These are phyloP conservation scores for Ceyx margarethae DNA, from an alignment of 2,113 vertebrate species.

Conservation along the genomic window DNA sequence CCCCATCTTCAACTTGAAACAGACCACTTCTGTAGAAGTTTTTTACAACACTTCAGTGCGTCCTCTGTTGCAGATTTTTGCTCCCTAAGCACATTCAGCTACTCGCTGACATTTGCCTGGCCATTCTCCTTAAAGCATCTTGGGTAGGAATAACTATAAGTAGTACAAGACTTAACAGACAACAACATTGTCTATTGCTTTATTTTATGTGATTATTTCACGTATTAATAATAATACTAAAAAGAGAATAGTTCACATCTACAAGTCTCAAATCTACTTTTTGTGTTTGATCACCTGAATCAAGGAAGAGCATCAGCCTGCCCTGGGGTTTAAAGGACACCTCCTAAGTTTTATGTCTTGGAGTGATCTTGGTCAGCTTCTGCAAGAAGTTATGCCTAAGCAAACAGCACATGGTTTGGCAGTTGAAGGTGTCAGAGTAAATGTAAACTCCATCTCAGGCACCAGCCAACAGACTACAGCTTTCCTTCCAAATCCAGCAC, in stretches of 20 bases:
- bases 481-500: not conserved
- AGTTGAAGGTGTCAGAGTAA: not conserved
- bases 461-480: not conserved
- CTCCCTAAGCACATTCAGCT: not conserved
- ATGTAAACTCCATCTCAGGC: not conserved
- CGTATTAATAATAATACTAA: not conserved
- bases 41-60: slow-evolving; percentile 5
- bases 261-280: not conserved
- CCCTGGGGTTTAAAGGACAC: not conserved
- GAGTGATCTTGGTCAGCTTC: not conserved
- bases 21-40: slow-evolving; percentile 17
- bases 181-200: not conserved
- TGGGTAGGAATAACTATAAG: not conserved
- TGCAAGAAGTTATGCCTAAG: not conserved
- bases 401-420: not conserved
- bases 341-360: not conserved
- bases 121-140: not conserved
- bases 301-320: not conserved
- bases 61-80: not conserved
- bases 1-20: slow-evolving; percentile 31
- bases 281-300: not conserved
- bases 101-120: not conserved
- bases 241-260: not conserved
- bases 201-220: not conserved
- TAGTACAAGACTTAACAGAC: not conserved